A percentile compares a stretch with the other conserved stretches of the same genome.
Evolutionary conservation across 2,113 vertebrate species (phyloP).

Genomic region (Erythrocercus mccallii): DNA sequence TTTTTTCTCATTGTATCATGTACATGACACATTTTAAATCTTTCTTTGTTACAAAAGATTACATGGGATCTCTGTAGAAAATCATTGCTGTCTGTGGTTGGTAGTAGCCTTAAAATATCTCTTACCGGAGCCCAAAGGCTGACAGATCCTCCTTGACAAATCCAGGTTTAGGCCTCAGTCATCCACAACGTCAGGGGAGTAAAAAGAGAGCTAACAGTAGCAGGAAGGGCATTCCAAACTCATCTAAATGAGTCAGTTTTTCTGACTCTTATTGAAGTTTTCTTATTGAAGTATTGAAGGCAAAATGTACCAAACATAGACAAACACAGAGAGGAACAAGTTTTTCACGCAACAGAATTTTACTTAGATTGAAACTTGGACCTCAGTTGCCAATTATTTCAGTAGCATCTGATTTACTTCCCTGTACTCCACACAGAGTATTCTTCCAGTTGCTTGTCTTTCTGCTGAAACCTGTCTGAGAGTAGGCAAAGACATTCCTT

Average conservation of each 20-base stretch:
- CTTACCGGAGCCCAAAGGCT: background rate
- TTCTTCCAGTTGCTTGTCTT: background rate
- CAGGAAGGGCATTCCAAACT: background rate
- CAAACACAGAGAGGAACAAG: background rate
- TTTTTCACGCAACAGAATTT: background rate
- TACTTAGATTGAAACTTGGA: background rate
- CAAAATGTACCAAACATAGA: background rate
- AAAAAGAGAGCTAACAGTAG: background rate
- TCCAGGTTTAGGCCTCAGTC: background rate
- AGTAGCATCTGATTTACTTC: background rate
- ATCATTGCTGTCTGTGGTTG: background rate
- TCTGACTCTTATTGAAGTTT: background rate
- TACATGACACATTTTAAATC: background rate
- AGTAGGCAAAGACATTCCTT: background rate
- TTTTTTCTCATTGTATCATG: background rate
- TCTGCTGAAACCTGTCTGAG: background rate
- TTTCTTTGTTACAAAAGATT: background rate
- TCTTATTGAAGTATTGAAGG: background rate
- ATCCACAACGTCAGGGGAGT: background rate
- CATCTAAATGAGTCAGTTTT: background rate
- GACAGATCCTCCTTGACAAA: background rate
- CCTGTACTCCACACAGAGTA: fast-evolving
- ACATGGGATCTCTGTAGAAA: background rate
- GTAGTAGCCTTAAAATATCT: background rate
- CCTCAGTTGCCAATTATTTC: background rate